Percentiles rank a stretch among this genome's conserved stretches.
Conservation (phyloP, 2,888 invertebrate genomes). For the Agrypnus murinus region DNA sequence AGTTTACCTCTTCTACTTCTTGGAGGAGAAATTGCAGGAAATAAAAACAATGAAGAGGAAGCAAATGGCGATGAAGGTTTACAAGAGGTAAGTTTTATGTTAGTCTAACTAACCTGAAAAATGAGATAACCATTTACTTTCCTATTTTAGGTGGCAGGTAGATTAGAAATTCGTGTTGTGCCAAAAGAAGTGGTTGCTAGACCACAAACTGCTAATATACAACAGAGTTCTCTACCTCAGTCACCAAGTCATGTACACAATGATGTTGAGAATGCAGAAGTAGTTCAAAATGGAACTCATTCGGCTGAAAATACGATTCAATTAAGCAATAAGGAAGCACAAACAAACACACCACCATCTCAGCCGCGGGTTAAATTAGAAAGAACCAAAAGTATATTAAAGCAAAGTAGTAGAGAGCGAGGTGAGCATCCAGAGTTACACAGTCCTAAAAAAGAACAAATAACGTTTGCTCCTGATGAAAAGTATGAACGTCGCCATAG, state of each 20-base stretch:
- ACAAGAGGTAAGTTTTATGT: conserved; percentile 63
- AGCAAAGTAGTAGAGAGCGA: conserved; percentile 68
- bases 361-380: conserved; percentile 62
- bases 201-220: conserved; percentile 11
- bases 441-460: conserved; percentile 67
- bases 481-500: conserved; percentile 54
- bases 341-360: conserved; percentile 45
- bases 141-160: conserved; percentile 79
- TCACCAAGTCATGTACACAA: conserved; percentile 16
- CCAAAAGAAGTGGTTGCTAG: conserved; percentile 66
- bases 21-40: conserved; percentile 45
- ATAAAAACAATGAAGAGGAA: conserved; percentile 56
- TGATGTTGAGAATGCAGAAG: conserved; percentile 23
- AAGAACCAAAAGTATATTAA: conserved; percentile 68
- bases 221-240: conserved; percentile 11
- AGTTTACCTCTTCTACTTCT: conserved; percentile 65
- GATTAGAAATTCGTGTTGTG: conserved; percentile 87
- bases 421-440: conserved; percentile 59
- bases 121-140: too few species aligned
- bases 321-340: conserved; percentile 40
- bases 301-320: conserved; percentile 29
- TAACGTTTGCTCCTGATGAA: conserved; percentile 65
- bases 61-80: conserved; percentile 65
- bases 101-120: too few species aligned
- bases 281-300: conserved; percentile 31